Percentiles rank a stretch among this genome's conserved stretches.
Conservation (phyloP, 2,113 vertebrate species). For the Oostethus manadensis region DNA sequence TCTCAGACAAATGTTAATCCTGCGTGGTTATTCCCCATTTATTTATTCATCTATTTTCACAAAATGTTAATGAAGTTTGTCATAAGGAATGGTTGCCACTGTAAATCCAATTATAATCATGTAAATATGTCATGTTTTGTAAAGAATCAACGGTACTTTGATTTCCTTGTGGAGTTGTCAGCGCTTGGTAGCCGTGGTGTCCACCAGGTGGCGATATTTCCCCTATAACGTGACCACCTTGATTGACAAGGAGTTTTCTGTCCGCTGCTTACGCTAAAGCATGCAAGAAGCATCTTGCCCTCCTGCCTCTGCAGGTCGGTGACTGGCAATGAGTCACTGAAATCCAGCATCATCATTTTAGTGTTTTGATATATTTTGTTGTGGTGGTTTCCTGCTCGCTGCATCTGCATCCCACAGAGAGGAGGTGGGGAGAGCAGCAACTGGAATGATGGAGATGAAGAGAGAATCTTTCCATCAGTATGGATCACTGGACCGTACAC, state of each 20-base stretch:
- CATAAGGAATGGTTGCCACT: constrained; percentile 10
- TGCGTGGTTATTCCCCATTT: constrained; percentile 10
- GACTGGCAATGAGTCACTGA: constrained; percentile 32
- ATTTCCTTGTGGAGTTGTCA: not conserved
- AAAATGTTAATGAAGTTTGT: constrained; percentile 19
- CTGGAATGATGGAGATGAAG: constrained; percentile 69
- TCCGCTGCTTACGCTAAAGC: constrained; percentile 5
- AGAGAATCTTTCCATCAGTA: constrained; percentile 64
- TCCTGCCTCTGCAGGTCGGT: constrained; percentile 26
- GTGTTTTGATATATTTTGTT: not conserved
- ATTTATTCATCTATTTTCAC: constrained; percentile 47
- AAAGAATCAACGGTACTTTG: not conserved
- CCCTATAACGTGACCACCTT: not conserved
- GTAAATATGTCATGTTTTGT: constrained; percentile 40
- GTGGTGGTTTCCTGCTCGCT: not conserved
- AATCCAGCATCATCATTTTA: constrained; percentile 5
- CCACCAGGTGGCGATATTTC: constrained; percentile 20
- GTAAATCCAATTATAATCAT: constrained; percentile 21
- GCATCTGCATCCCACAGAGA: constrained; percentile 8
- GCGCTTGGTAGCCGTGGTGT: not conserved
- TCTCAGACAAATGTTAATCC: not conserved
- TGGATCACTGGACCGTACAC: constrained; percentile 75
- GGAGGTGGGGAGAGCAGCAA: not conserved
- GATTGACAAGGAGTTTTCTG: not conserved
- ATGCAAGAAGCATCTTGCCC: constrained; percentile 20